phyloP scores from a whole-genome alignment of 2,113 vertebrate species.

The Phalacrocorax carbo region DNA sequence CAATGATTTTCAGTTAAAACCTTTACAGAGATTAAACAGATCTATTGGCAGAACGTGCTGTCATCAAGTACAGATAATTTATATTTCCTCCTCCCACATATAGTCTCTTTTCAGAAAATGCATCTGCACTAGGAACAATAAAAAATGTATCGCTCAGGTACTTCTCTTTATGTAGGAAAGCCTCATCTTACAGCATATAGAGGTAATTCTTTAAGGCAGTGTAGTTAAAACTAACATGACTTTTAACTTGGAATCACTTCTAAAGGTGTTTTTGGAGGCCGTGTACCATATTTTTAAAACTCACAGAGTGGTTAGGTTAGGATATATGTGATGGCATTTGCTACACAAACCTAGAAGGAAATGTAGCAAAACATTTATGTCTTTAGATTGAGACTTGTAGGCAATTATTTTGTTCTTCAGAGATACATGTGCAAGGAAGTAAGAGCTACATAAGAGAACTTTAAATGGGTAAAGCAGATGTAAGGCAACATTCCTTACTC shows the following conservation, averaged over 20 bases:
- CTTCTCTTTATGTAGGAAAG: not conserved
- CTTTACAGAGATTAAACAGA: not conserved
- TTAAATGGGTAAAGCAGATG: not conserved
- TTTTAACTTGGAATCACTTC: not conserved
- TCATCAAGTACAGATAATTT: constrained; percentile 31
- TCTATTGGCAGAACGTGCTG: constrained; percentile 25
- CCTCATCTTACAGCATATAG: not conserved
- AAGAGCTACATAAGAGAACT: not conserved
- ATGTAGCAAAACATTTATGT: not conserved
- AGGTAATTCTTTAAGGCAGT: not conserved
- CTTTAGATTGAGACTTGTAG: not conserved
- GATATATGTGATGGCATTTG: not conserved
- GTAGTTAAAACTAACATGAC: too few relatives aligned
- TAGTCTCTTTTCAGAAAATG: constrained; percentile 46
- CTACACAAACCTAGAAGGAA: not conserved
- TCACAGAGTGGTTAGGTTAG: not conserved
- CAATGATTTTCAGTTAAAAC: not conserved
- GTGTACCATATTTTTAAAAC: not conserved
- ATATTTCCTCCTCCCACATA: constrained; percentile 27
- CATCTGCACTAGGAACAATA: constrained; percentile 22
- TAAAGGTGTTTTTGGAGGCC: not conserved
- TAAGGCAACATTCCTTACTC: not conserved
- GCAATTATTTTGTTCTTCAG: not conserved
- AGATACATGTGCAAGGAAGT: not conserved
- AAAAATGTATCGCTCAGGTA: not conserved